Percentiles rank a stretch among this genome's conserved stretches.
These are phyloP conservation scores for Serinus canaria DNA, from an alignment of 2,113 vertebrate genomes.

Conservation along the genomic window DNA sequence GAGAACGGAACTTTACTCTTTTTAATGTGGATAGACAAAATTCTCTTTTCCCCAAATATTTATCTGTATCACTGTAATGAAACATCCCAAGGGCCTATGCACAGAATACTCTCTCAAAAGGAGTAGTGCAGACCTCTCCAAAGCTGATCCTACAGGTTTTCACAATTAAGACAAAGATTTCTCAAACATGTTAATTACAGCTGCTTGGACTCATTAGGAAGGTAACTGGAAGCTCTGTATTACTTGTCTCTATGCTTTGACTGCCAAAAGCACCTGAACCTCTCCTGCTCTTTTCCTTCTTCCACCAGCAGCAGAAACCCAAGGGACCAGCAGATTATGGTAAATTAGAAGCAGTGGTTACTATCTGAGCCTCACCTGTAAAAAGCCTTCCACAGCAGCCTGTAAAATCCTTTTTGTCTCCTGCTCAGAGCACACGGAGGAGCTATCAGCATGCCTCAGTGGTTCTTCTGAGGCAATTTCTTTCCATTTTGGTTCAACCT, in stretches of 20 bases:
- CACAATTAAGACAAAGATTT: background rate
- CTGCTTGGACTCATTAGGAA: background rate
- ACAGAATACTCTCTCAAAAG: background rate
- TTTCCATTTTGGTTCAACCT: background rate
- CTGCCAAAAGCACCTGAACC: background rate
- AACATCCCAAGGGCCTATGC: background rate
- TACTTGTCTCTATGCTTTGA: background rate
- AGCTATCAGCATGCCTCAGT: background rate
- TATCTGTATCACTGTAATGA: background rate
- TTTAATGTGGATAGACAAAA: background rate
- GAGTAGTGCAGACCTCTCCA: background rate
- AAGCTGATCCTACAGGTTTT: background rate
- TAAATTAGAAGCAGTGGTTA: background rate
- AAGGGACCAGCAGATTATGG: background rate
- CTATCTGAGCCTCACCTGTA: background rate
- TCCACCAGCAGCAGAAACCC: background rate
- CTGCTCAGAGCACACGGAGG: background rate
- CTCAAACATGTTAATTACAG: background rate
- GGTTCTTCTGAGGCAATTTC: background rate
- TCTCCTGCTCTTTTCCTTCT: background rate
- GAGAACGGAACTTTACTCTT: background rate
- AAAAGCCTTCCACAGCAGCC: background rate
- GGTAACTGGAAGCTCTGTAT: background rate
- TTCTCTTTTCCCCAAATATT: background rate
- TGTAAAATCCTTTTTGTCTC: background rate